Base-by-base conservation (phyloP, 2,888 invertebrate species). In the Proisotoma minuta region DNA sequence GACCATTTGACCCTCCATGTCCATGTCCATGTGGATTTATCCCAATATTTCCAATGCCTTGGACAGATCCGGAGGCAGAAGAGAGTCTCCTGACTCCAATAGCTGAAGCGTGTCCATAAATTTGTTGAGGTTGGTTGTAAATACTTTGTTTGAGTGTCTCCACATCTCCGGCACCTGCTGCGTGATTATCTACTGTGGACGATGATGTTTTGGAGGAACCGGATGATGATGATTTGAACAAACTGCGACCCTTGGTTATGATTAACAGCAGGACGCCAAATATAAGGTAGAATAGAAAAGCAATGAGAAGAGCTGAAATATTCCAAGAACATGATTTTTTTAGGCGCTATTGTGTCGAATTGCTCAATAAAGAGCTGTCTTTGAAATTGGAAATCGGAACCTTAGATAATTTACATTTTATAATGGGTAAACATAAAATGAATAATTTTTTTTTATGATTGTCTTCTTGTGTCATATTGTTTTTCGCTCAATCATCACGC, bases 191-290 rank as follows among this genome's bases (percentile, higher is more conserved):
- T 20, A 62, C 57, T 10, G 65, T 62, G 28, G 65, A 65, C n/a
- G 65, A 65, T 2, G 65, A 65, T 18, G 68, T 60, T 58, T 65
- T 68, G 2, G 68, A 65, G 18, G 68, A 64, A 34, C 58, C 60
- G 26, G 63, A 59, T 12, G 66, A 66, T 15, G 66, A 61, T 52
- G 60, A 59, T 10, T 54, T 43, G 52, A 63, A 62, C 53, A 62
- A 53, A 2, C 57, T 48, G 28, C 62, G 63, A 52, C 65, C 59
- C 8, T 50, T 62, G 52, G 70, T 57, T 39, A 75, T 59, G 57
- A 71, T 74, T 28, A 76, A 66, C 0, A 76, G 22, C 47, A 76
- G 58, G 69, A 75, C 69, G 20, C 78, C 62, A 5, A 74, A 66
- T 3, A 75, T 39, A 23, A 68, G 47, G 61, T 73, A 73, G 34